Conservation (phyloP, 2,797 vertebrate genomes). For the Alfaro cultratus region DNA sequence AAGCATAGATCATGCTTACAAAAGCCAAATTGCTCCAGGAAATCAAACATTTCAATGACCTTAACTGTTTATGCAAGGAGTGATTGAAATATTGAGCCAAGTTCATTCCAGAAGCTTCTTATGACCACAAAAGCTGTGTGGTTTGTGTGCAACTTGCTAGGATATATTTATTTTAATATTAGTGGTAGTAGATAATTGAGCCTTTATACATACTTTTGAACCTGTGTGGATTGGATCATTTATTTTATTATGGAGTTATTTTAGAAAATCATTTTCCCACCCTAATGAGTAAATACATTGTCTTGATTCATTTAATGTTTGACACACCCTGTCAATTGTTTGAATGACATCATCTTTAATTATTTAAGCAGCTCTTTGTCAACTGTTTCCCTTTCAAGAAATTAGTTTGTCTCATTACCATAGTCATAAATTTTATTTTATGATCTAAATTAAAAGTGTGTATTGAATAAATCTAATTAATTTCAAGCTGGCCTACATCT, state of each 20-base stretch:
- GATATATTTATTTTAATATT: not conserved
- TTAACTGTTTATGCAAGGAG: not conserved
- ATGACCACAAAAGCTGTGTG: not conserved
- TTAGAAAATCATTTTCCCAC: not conserved
- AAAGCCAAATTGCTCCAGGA: not conserved
- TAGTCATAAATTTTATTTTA: conserved; percentile 46
- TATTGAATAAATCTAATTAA: conserved; percentile 54
- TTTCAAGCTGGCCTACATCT: conserved; percentile 26
- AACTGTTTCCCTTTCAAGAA: conserved; percentile 45
- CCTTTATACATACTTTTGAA: not conserved
- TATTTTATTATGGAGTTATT: not conserved
- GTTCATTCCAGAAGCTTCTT: not conserved
- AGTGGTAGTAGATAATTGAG: too few species aligned
- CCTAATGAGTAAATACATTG: conserved; percentile 19
- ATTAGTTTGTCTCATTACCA: conserved; percentile 19
- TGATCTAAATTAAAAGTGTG: conserved; percentile 51
- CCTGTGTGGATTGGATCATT: not conserved
- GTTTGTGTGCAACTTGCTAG: not conserved
- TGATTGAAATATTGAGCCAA: not conserved
- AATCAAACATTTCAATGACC: not conserved
- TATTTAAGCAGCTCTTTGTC: conserved; percentile 48
- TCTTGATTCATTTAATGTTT: conserved; percentile 19
- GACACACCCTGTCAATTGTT: conserved; percentile 24
- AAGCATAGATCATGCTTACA: not conserved
- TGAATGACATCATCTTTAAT: conserved; percentile 43